Evolutionary conservation across 1,140 invertebrate genomes (phyloP).

Genomic region (Teleopsis dalmanni): DNA sequence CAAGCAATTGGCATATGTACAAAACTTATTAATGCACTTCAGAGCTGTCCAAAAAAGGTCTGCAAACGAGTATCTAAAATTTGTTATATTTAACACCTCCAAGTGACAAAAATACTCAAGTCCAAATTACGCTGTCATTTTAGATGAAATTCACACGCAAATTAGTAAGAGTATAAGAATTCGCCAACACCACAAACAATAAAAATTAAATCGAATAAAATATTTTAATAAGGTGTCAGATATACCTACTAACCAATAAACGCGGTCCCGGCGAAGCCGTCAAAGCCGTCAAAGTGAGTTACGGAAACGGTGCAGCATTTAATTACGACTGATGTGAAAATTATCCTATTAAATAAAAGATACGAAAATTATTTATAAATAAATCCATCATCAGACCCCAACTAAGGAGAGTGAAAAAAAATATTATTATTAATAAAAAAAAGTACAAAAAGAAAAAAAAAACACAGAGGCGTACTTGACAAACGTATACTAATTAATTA

Average conservation of each 20-base stretch:
- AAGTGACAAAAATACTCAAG: no score
- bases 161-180: constrained; percentile 42
- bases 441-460: background rate
- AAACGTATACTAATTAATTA: constrained; percentile 45
- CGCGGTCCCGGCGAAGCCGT: background rate
- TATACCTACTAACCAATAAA: background rate
- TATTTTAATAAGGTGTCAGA: constrained; percentile 20
- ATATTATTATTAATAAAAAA: no score
- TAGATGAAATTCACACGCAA: constrained; percentile 33
- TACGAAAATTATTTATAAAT: no score
- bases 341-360: constrained; percentile 42
- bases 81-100: no score
- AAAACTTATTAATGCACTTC: no score
- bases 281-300: constrained; percentile 1
- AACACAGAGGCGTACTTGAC: constrained; percentile 27
- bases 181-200: constrained; percentile 18
- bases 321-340: constrained; percentile 43
- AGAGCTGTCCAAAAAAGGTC: no score
- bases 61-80: no score
- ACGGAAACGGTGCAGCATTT: constrained; percentile 6
- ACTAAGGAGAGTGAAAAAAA: no score
- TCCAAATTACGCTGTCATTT: background rate
- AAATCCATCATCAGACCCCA: no score
- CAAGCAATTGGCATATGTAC: no score
- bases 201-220: constrained; percentile 4